Evolutionary conservation across 2,888 invertebrate species (phyloP), one percentile per base, ranked within the genome.

Genomic region (Sminthurides aquaticus): DNA sequence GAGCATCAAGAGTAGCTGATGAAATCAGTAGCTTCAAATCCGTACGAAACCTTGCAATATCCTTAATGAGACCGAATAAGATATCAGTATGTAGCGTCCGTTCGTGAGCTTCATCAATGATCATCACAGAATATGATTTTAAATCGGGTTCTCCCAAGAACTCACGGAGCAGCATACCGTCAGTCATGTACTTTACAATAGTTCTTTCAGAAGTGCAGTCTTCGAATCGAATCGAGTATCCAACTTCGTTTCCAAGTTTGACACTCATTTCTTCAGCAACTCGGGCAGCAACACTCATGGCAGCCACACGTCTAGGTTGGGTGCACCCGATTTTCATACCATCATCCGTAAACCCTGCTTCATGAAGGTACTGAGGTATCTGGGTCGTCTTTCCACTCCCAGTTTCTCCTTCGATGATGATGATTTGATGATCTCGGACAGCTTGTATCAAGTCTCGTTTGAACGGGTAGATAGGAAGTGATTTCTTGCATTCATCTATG

Each of bases 331-430:
- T 81, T 79, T 89, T 88, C 81, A 91, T 92, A 48, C 86, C 87
- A 77, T 88, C 87, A 26, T 74, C 73, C 1, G 90, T 89, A 76
- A 89, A 93, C 1, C 92, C 98, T 57, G 95, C 90, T 77, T 99
- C 96, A 78, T 95, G 87, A 11, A 99, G 82, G 80, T 98, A 95
- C 80, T 94, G 99, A 1, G 99, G 99, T 76, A 99, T 99, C 82
- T 97, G 99, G n/a, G 99, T 99, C 0, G 99, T 99, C 82, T 99
- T 99, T 0, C 99, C 99, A 1, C 96, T 97, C 20, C 99, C 99
- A 0, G 96, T 99, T 79, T 99, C 99, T 74, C 99, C 99, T 81
- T 96, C 96, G 68, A 98, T 91, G 74, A 98, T 97, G 26, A 98
- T 81, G 71, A 94, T 85, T 82, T 92, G 91, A 80, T 91, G 89